Percentiles rank a stretch among this genome's conserved stretches.
Evolutionary conservation across 2,113 vertebrate species (phyloP).

Genomic region (Dryoscopus gambensis): DNA sequence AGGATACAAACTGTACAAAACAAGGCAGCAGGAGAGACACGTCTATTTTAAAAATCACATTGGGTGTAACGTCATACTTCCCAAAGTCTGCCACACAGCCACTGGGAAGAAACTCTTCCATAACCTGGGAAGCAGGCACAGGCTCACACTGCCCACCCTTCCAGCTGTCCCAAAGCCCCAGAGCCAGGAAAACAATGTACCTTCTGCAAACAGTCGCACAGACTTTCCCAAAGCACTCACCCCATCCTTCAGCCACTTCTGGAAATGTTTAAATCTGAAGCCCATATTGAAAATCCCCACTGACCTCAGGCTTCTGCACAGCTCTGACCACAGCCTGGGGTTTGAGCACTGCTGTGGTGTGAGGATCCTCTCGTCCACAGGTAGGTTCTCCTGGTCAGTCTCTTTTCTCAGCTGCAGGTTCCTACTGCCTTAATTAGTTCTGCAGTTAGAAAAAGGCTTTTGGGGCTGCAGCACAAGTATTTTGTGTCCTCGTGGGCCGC

Average conservation of each 20-base stretch:
- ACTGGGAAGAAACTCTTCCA: not conserved
- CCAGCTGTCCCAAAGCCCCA: not conserved
- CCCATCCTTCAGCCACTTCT: not conserved
- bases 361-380: rapidly evolving
- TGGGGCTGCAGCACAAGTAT: not conserved
- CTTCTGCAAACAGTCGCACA: not conserved
- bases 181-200: not conserved
- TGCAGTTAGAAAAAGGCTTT: not conserved
- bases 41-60: not conserved
- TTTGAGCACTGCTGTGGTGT: not conserved
- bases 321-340: not conserved
- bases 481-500: rapidly evolving
- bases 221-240: not conserved
- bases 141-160: not conserved
- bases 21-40: not conserved
- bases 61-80: not conserved
- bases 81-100: not conserved
- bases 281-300: rapidly evolving
- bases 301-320: not conserved
- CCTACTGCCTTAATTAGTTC: not conserved
- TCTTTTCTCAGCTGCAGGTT: not conserved
- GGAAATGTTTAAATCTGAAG: too few relatives aligned
- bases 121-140: not conserved
- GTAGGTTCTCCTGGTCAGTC: rapidly evolving
- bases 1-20: not conserved